A percentile compares a stretch with the other conserved stretches of the same genome.
Conservation (phyloP, 2,113 vertebrate genomes). For the Nestor notabilis region DNA sequence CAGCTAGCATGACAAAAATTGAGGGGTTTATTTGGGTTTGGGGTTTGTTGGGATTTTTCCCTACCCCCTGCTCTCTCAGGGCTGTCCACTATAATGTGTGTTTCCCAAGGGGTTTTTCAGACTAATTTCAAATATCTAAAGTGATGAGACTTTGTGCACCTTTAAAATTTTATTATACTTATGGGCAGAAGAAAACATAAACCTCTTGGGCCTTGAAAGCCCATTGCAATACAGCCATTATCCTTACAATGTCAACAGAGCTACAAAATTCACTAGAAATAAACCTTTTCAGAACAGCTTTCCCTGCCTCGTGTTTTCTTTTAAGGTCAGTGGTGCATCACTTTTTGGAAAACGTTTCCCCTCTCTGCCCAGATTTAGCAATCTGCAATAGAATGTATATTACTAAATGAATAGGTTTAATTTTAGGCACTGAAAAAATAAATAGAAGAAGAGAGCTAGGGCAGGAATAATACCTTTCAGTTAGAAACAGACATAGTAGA, state of each 20-base stretch:
- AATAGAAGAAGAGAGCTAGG: slow-evolving; percentile 34
- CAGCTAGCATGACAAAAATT: neutral
- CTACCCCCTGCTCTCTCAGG: neutral
- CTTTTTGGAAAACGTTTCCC: slow-evolving; percentile 32
- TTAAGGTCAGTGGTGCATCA: slow-evolving; percentile 58
- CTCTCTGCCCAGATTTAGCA: slow-evolving; percentile 30
- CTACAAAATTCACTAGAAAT: slow-evolving; percentile 56
- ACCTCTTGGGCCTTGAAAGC: slow-evolving; percentile 59
- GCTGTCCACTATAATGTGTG: neutral
- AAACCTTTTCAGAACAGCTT: slow-evolving; percentile 59
- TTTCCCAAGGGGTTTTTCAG: slow-evolving; percentile 19
- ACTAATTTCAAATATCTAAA: slow-evolving; percentile 55
- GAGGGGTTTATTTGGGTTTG: neutral
- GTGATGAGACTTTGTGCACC: slow-evolving; percentile 38
- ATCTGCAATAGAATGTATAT: slow-evolving; percentile 30
- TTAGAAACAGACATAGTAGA: slow-evolving; percentile 54
- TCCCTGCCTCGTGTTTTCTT: slow-evolving; percentile 41
- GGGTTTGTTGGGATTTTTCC: neutral
- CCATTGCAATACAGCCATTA: slow-evolving; percentile 37
- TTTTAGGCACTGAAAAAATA: slow-evolving; percentile 57
- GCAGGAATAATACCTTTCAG: slow-evolving; percentile 52
- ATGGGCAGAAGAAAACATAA: slow-evolving; percentile 47
- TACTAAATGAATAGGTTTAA: slow-evolving; percentile 53
- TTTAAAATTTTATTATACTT: slow-evolving; percentile 57
- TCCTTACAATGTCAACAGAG: slow-evolving; percentile 52